phyloP scores from a whole-genome alignment of 2,113 vertebrate genomes.

The Dicrurus megarhynchus region DNA sequence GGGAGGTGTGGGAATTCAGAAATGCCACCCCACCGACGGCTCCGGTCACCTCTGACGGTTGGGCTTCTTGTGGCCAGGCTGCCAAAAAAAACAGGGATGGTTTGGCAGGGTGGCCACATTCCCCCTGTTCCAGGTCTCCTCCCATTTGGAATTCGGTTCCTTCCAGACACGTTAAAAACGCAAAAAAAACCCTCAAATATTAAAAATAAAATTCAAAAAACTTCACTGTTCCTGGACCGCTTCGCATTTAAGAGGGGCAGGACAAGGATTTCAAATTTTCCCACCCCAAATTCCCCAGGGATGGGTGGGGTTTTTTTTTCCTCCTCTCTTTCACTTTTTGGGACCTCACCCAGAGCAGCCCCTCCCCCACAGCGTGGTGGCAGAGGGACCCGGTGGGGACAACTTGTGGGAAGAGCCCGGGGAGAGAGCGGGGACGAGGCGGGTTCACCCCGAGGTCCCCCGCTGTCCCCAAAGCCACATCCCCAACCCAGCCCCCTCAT shows the following conservation, averaged over 20 bases:
- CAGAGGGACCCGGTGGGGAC: too few relatives aligned
- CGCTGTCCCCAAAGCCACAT: too few relatives aligned
- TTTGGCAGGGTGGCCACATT: too few relatives aligned
- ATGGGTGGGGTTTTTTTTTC: not conserved
- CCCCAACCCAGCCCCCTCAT: too few relatives aligned
- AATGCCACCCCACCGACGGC: not conserved
- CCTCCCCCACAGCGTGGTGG: too few relatives aligned
- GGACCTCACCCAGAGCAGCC: too few relatives aligned
- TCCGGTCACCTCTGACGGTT: too few relatives aligned
- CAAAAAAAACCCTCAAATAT: not conserved
- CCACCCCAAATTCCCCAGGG: too few relatives aligned
- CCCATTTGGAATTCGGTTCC: not conserved
- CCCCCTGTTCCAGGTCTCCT: not conserved
- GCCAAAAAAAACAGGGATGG: not conserved
- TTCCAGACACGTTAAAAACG: not conserved
- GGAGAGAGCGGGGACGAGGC: too few relatives aligned
- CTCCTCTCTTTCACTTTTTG: not conserved
- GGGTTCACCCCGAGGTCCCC: not conserved
- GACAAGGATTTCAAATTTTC: not conserved
- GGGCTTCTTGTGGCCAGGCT: not conserved
- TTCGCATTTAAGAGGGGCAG: too few relatives aligned
- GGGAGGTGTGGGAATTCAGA: not conserved
- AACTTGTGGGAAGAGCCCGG: too few relatives aligned
- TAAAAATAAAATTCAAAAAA: not conserved
- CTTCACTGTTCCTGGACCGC: too few relatives aligned